A percentile compares a stretch with the other conserved stretches of the same genome.
Evolutionary conservation across 2,113 vertebrate genomes (phyloP).

Genomic region (Stegastes partitus): DNA sequence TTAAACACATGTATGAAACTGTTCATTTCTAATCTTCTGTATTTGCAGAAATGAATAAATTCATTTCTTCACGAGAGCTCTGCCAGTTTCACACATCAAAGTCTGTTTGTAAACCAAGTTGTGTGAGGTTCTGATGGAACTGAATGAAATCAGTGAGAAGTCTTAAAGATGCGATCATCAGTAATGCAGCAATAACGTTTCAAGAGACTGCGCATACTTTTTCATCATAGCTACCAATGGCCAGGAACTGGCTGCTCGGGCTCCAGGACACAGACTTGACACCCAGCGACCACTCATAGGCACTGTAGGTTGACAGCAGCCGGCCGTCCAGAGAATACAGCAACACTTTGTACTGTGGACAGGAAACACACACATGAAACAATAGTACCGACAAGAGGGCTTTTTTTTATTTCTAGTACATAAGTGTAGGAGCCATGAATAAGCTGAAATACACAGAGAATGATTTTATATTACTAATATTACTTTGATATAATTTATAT

Average conservation of each 20-base stretch:
- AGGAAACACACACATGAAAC: conserved; percentile 14
- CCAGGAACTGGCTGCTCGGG: conserved; percentile 97
- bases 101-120: neutral
- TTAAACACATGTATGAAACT: neutral
- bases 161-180: neutral
- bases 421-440: no score
- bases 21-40: no score
- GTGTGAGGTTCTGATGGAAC: neutral
- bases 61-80: neutral
- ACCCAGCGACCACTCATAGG: conserved; percentile 96
- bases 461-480: no score
- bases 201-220: conserved; percentile 83
- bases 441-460: no score
- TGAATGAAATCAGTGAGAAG: neutral
- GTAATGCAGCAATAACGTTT: neutral
- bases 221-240: conserved; percentile 95
- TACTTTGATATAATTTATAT: no score
- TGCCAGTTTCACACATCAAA: neutral
- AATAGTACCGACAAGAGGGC: neutral
- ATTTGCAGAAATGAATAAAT: no score
- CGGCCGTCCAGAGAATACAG: conserved; percentile 97
- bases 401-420: no score
- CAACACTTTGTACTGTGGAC: conserved; percentile 91
- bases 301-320: conserved; percentile 87
- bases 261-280: conserved; percentile 93